phyloP scores from a whole-genome alignment of 2,797 vertebrate species.

The Neosalanx taihuensis region DNA sequence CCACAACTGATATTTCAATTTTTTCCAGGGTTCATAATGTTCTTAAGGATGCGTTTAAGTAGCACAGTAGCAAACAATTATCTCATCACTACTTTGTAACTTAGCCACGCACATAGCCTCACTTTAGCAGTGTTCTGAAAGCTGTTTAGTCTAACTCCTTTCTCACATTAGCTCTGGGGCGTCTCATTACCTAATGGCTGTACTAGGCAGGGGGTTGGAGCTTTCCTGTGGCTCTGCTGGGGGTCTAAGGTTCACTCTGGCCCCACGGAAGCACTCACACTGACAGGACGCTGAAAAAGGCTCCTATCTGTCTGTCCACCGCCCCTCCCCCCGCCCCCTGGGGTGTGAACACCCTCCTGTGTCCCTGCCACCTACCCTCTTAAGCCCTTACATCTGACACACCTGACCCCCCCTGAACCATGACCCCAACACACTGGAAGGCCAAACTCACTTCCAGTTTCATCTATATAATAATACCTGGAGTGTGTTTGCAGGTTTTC shows the following conservation, averaged over 20 bases:
- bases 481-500: no score
- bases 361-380: constrained; percentile 38
- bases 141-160: neutral
- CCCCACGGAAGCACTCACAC: constrained; percentile 33
- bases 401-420: constrained; percentile 44
- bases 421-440: constrained; percentile 28
- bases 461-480: neutral
- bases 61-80: neutral
- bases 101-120: neutral
- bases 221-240: constrained; percentile 20
- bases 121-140: neutral
- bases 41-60: neutral
- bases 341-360: constrained; percentile 63
- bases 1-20: neutral
- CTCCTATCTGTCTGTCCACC: constrained; percentile 52
- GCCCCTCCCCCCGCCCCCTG: constrained; percentile 30
- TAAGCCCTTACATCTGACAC: neutral
- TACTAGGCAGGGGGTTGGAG: constrained; percentile 37
- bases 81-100: neutral
- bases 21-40: neutral
- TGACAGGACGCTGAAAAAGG: constrained; percentile 58
- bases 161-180: neutral
- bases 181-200: constrained; percentile 61
- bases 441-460: neutral
- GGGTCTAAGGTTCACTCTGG: constrained; percentile 43